Evolutionary conservation across 2,113 vertebrate species (phyloP), one percentile per base, ranked within the genome.

Genomic region (Meriones unguiculatus): DNA sequence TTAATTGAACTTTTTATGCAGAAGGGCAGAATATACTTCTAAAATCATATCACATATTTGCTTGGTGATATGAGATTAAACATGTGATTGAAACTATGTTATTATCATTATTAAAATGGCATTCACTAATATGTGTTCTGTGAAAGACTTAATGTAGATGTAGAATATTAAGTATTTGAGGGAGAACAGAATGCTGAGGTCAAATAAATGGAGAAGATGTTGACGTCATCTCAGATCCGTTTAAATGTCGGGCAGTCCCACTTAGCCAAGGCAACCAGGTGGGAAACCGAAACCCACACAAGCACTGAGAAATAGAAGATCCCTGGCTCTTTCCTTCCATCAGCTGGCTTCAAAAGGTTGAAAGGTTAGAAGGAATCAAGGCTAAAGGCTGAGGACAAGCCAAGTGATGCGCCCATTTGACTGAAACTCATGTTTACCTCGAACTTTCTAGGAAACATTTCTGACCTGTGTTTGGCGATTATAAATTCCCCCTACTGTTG

Each of bases 191-290:
- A 25, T 97, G 76, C 78, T 80, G 76, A 78, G 62, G 24, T 93
- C 65, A 93, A 76, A 78, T 70, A 69, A 78, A 90, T 90, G 67
- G 67, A 75, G 65, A 38, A 94, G 67, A 96, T 82, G 46, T 38
- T 90, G 32, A 96, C 69, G 70, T 92, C 92, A 96, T 28, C 35
- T 41, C 87, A 62, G 59, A 65, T 93, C 93, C 87, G 32, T 65
- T 82, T 91, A 90, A 94, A 59, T 78, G 81, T 62, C 10, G 46
- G 65, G 54, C 59, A 62, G 4, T 81, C 62, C 41, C 38, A 76
- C 73, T 91, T 38, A 73, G 50, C 38, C 69, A 62, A 64, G 59
- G 10, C 95, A 90, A 95, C 7, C 94, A 87, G 11, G 5, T 59
- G 25, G 32, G 78, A 94, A 93, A 80, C 50, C 69, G 57, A 62